Conservation (phyloP, 2,113 vertebrate genomes). For the Promerops cafer region DNA sequence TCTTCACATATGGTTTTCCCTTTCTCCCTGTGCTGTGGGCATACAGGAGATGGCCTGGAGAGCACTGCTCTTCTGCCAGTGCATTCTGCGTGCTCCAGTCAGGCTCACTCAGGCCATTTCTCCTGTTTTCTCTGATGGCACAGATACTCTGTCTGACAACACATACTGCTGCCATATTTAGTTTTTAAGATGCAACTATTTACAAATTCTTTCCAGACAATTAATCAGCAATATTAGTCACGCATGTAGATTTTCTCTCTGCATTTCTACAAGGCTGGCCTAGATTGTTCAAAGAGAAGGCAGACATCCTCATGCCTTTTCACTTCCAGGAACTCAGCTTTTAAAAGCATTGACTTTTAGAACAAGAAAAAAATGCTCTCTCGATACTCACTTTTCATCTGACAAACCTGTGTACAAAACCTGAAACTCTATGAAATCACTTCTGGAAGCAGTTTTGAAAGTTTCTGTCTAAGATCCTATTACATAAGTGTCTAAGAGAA, state of each 20-base stretch:
- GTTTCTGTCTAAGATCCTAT: not conserved
- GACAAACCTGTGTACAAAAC: not conserved
- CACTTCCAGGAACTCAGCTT: not conserved
- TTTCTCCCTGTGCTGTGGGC: not conserved
- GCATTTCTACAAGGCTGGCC: not conserved
- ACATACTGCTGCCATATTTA: not conserved
- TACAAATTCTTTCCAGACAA: not conserved
- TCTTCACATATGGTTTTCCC: not conserved
- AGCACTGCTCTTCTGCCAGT: not conserved
- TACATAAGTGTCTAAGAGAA: not conserved
- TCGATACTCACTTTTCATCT: not conserved
- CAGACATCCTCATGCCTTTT: not conserved
- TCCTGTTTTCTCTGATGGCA: not conserved
- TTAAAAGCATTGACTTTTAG: not conserved
- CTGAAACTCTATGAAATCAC: not conserved
- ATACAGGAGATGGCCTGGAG: fast-evolving
- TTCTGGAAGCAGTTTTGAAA: not conserved
- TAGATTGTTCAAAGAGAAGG: not conserved
- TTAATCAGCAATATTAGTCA: not conserved
- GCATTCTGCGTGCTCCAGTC: not conserved
- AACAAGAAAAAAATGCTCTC: not conserved
- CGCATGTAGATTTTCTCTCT: not conserved
- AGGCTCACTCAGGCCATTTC: not conserved
- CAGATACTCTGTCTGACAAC: not conserved
- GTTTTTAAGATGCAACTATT: not conserved